Conservation (phyloP, 2,888 invertebrate species). For the Lysandra bellargus region DNA sequence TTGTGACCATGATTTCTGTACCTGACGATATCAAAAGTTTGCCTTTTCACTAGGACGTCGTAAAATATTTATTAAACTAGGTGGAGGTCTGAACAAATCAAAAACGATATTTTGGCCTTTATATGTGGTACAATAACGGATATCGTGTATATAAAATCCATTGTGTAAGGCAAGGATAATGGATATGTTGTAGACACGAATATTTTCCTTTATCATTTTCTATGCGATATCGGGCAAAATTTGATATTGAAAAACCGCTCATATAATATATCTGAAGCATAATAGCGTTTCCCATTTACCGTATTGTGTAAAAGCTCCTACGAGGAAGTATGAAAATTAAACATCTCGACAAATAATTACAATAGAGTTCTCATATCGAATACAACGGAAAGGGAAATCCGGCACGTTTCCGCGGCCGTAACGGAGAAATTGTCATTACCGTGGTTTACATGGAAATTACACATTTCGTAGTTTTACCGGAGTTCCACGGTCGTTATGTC, state of each 20-base stretch:
- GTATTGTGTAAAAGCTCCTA: not conserved
- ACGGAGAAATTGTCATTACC: conserved; percentile 7
- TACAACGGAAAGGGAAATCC: conserved; percentile 26
- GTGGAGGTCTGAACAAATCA: no score
- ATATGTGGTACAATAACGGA: no score
- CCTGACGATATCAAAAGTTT: no score
- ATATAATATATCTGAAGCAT: not conserved
- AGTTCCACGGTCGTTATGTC: not conserved
- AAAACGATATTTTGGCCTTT: no score
- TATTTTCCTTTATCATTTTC: no score
- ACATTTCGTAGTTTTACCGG: not conserved
- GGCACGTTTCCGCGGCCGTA: conserved; percentile 10
- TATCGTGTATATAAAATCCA: no score
- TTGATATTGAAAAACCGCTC: not conserved
- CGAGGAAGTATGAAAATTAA: not conserved
- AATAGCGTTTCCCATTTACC: not conserved
- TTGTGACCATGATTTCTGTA: no score
- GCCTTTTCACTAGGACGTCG: no score
- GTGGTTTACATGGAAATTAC: conserved; percentile 18
- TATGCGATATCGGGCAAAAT: no score
- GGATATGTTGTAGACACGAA: no score
- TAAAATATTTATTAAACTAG: no score
- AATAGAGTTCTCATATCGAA: conserved; percentile 18
- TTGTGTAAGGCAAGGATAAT: no score
- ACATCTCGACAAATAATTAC: conserved; percentile 14